Percentiles rank a stretch among this genome's conserved stretches.
Evolutionary conservation across 2,888 invertebrate species (phyloP).

Genomic region (Stenodera caucasica): DNA sequence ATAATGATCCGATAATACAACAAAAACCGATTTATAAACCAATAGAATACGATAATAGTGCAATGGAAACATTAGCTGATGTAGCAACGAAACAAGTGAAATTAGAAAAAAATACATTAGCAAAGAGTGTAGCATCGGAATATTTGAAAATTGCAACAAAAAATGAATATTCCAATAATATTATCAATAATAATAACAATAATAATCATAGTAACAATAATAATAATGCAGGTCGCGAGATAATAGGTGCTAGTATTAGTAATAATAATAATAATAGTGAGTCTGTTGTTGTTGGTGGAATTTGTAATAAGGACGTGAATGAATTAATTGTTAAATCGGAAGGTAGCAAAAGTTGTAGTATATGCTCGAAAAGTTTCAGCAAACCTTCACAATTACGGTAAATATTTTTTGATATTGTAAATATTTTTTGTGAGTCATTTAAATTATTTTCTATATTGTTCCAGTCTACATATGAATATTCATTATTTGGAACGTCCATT

Average conservation of each 20-base stretch:
- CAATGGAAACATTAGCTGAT: constrained; percentile 56
- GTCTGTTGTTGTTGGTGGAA: constrained; percentile 30
- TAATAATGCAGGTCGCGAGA: neutral
- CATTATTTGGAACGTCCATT: constrained; percentile 94
- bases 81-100: constrained; percentile 55
- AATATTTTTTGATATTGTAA: constrained; percentile 14
- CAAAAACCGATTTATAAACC: constrained; percentile 16
- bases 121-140: constrained; percentile 68
- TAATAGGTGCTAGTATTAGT: neutral
- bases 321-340: constrained; percentile 55
- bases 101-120: constrained; percentile 56
- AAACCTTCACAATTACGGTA: constrained; percentile 84
- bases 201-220: constrained; percentile 49
- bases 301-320: constrained; percentile 47
- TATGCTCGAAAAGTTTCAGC: constrained; percentile 90
- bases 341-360: constrained; percentile 57
- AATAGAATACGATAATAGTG: constrained; percentile 53
- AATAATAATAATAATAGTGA: constrained; percentile 27
- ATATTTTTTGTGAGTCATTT: neutral
- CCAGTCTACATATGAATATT: constrained; percentile 84
- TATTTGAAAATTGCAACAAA: constrained; percentile 65
- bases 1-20: too few species aligned
- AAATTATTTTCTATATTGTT: constrained; percentile 28
- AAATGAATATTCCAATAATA: constrained; percentile 44
- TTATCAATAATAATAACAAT: constrained; percentile 33